Percentiles rank a stretch among this genome's conserved stretches.
phyloP scores from a whole-genome alignment of 2,113 vertebrate species.

The Tyto alba region DNA sequence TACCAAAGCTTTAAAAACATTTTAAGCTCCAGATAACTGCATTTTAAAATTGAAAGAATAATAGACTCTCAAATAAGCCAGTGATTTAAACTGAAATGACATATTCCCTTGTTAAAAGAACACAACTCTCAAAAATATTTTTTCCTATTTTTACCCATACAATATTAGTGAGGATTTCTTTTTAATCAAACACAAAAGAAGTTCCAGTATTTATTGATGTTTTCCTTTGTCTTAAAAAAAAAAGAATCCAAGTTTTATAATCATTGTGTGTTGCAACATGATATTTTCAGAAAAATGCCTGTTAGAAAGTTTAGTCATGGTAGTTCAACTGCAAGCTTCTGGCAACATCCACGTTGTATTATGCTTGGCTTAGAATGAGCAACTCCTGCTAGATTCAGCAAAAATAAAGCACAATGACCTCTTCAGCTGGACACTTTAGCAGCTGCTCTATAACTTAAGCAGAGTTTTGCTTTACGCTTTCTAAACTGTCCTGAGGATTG shows the following conservation, averaged over 20 bases:
- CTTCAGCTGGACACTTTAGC: slow-evolving; percentile 80
- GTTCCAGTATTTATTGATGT: not conserved
- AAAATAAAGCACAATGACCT: slow-evolving; percentile 78
- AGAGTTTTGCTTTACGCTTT: slow-evolving; percentile 77
- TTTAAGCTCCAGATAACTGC: not conserved
- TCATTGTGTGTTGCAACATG: not conserved
- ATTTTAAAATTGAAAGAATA: not conserved
- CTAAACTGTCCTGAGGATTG: slow-evolving; percentile 70
- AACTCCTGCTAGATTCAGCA: slow-evolving; percentile 74
- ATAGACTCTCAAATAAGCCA: not conserved
- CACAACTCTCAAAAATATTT: not conserved
- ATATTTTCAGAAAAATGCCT: slow-evolving; percentile 57
- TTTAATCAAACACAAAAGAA: not conserved
- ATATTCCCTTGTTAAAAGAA: not conserved
- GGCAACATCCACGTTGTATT: slow-evolving; percentile 74
- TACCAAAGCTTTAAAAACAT: not conserved
- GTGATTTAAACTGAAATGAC: not conserved
- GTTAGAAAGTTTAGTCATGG: slow-evolving; percentile 78
- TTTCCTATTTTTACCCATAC: not conserved
- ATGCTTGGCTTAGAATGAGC: slow-evolving; percentile 77
- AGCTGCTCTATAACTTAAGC: slow-evolving; percentile 90
- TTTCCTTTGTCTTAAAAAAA: not conserved
- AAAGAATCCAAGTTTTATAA: not conserved
- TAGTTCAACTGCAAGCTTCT: slow-evolving; percentile 71
- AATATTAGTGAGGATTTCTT: not conserved